Percentiles rank a stretch among this genome's conserved stretches.
Conservation (phyloP, 2,113 vertebrate genomes). For the Gymnogyps californianus region DNA sequence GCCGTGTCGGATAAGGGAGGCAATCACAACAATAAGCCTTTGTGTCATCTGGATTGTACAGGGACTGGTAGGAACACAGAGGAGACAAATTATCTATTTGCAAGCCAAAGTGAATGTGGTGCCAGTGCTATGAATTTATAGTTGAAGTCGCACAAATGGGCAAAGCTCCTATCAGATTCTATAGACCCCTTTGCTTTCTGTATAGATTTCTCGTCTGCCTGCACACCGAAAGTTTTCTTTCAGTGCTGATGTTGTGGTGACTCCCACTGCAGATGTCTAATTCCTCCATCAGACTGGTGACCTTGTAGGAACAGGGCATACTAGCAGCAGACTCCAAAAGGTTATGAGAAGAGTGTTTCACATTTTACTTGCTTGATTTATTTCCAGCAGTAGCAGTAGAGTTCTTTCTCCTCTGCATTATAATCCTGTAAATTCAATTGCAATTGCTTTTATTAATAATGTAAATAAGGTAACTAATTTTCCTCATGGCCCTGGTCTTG, state of each 20-base stretch:
- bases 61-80: neutral
- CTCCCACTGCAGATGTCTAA: neutral
- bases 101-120: neutral
- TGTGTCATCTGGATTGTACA: neutral
- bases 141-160: neutral
- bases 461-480: neutral
- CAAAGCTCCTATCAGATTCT: neutral
- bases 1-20: neutral
- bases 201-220: neutral
- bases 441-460: neutral
- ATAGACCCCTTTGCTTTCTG: neutral
- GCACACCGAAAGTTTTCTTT: neutral
- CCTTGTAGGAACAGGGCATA: neutral
- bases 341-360: neutral
- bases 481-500: neutral
- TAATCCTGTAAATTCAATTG: neutral
- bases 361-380: neutral
- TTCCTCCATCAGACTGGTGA: neutral
- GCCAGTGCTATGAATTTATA: neutral
- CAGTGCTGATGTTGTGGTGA: neutral
- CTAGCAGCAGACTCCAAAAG: neutral
- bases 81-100: neutral
- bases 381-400: neutral
- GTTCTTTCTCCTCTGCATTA: neutral
- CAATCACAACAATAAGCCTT: neutral